A percentile compares a stretch with the other conserved stretches of the same genome.
phyloP scores from a whole-genome alignment of 2,797 vertebrate genomes.

The Urosaurus nigricauda region DNA sequence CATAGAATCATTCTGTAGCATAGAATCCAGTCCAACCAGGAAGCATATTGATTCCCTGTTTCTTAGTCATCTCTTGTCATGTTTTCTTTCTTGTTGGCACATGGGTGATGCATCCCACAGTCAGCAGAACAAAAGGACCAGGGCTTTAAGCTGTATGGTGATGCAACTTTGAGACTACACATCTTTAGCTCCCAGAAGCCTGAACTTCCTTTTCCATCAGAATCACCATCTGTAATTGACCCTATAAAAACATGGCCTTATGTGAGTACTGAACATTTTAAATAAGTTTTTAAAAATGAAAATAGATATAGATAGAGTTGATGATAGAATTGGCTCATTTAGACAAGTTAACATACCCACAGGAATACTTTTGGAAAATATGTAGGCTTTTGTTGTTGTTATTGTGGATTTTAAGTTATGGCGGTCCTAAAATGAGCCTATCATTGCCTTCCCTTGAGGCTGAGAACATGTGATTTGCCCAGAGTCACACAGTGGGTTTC shows the following conservation, averaged over 20 bases:
- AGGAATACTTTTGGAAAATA: no score
- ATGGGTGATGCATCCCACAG: conserved; percentile 25
- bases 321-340: no score
- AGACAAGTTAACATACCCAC: no score
- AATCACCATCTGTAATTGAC: conserved; percentile 31
- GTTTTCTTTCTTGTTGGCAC: neutral
- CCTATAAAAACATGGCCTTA: conserved; percentile 25
- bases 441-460: no score
- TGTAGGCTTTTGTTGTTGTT: no score
- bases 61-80: neutral
- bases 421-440: no score
- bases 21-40: no score
- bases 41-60: neutral
- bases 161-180: conserved; percentile 50
- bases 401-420: no score
- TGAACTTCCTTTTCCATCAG: conserved; percentile 55
- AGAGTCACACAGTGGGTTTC: no score
- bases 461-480: no score
- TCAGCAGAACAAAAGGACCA: conserved; percentile 37
- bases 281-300: no score
- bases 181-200: conserved; percentile 55
- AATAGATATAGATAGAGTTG: no score
- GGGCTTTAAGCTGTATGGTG: conserved; percentile 56
- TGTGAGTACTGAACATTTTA: conserved; percentile 41
- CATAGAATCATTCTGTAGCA: neutral